phyloP scores from a whole-genome alignment of 2,888 invertebrate species.

The Ormyrus rosae region DNA sequence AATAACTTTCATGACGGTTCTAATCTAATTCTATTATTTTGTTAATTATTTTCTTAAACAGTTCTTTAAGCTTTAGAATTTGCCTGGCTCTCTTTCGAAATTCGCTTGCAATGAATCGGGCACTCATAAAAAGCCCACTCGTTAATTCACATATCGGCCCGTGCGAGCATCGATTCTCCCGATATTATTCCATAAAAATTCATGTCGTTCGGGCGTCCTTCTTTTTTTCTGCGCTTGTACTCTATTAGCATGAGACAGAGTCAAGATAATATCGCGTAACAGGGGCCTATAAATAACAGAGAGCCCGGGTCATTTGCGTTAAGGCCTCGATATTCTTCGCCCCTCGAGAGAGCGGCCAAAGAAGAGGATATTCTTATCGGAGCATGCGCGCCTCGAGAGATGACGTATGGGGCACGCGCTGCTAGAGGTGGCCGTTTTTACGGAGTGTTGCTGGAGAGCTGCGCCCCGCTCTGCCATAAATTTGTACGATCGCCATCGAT shows the following conservation, averaged over 20 bases:
- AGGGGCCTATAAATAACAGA: slow-evolving; percentile 52
- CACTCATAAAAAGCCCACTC: slow-evolving; percentile 41
- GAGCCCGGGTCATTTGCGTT: slow-evolving; percentile 25
- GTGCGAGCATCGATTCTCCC: not conserved
- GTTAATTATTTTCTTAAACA: no score
- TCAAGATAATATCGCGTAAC: slow-evolving; percentile 55
- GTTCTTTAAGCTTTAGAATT: no score
- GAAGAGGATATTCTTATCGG: slow-evolving; percentile 46
- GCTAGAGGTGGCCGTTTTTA: slow-evolving; percentile 62
- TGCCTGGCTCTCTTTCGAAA: not conserved
- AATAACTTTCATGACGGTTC: no score
- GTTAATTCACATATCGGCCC: slow-evolving; percentile 38
- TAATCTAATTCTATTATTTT: no score
- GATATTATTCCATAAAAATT: slow-evolving; percentile 55
- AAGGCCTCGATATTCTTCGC: slow-evolving; percentile 12
- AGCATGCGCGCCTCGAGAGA: slow-evolving; percentile 25
- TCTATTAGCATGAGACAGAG: slow-evolving; percentile 57
- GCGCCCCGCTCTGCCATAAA: slow-evolving; percentile 63
- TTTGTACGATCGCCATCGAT: slow-evolving; percentile 71
- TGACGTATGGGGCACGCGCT: slow-evolving; percentile 59
- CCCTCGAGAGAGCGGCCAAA: not conserved
- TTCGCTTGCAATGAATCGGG: slow-evolving; percentile 39
- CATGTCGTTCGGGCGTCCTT: slow-evolving; percentile 35
- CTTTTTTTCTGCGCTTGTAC: slow-evolving; percentile 32
- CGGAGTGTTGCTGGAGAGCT: slow-evolving; percentile 13